phyloP scores from a whole-genome alignment of 2,888 invertebrate species.

The Clanis bilineata region DNA sequence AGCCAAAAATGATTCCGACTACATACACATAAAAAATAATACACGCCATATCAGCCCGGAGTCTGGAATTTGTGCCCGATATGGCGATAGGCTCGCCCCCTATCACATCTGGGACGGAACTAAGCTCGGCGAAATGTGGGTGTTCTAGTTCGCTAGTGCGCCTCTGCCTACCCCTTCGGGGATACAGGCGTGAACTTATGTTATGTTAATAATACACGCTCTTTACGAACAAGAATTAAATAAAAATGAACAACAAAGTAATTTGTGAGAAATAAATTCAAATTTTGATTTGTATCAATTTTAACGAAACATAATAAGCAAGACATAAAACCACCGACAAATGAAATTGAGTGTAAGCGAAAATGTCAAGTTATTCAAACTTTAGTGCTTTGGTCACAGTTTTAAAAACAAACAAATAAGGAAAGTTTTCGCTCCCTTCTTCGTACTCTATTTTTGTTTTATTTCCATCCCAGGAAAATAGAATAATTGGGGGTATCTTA shows the following conservation, averaged over 20 bases:
- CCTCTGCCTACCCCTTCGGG: too few relatives aligned
- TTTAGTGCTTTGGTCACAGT: conserved; percentile 58
- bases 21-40: too few relatives aligned
- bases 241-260: neutral
- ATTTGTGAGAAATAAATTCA: neutral
- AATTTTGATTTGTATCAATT: neutral
- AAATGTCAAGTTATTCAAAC: conserved; percentile 58
- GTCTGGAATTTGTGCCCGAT: too few relatives aligned
- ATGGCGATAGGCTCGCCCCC: too few relatives aligned
- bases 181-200: too few relatives aligned
- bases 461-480: neutral
- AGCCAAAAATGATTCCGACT: neutral
- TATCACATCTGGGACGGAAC: too few relatives aligned
- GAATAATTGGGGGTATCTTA: too few relatives aligned
- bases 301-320: conserved; percentile 47
- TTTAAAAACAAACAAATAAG: conserved; percentile 72
- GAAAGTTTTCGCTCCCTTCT: conserved; percentile 50
- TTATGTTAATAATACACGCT: too few relatives aligned
- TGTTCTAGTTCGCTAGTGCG: too few relatives aligned
- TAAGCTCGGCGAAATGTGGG: too few relatives aligned
- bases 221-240: too few relatives aligned
- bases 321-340: conserved; percentile 54
- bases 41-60: too few relatives aligned
- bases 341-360: conserved; percentile 69
- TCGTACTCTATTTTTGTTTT: conserved; percentile 39